Base-by-base conservation (phyloP, 2,888 invertebrate species). In the Habrosyne pyritoides region DNA sequence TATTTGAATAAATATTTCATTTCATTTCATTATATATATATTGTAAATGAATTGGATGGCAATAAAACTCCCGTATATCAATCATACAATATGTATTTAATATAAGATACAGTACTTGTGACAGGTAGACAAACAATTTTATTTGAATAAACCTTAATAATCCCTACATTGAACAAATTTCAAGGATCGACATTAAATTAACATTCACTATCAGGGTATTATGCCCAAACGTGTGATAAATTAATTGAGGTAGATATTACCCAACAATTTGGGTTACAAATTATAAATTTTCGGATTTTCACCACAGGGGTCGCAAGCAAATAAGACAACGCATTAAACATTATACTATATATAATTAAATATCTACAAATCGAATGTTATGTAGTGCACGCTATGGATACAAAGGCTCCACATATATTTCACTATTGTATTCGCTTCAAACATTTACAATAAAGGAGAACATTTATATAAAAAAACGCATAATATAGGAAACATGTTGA, bases 81-180 rank as follows among this genome's bases (percentile, higher is more conserved):
- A 91, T 92, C 92, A 91, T 92, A 92, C 92, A 91, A 90, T 91
- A 90, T 91, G 89, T 91, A 91, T 92, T 91, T 89, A 91, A 83
- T 90, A 89, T 90, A 90, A 91, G 90, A 91, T 91, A 92, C 91
- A 91, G 87, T 90, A 90, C 85, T 91, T 91, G 91, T 91, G 92
- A 91, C 89, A 86, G 86, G 87, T 91, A 89, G 88, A 89, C 89
- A 91, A 91, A 90, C 86, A 84, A 83, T 88, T 82, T 72, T 78
- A 81, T 78, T 81, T 78, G 75, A 85, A 84, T 78, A 82, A 85
- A 74, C 78, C 83, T 84, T 87, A 86, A 75, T 73, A 88, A 85
- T 79, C 86, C 84, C 87, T 90, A 89, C 80, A 82, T 81, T 84
- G 87, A 89, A 89, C 87, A 87, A 88, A 86, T 83, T 87, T 76